phyloP scores from a whole-genome alignment of 2,888 invertebrate genomes.

The Sipunculus nudus region DNA sequence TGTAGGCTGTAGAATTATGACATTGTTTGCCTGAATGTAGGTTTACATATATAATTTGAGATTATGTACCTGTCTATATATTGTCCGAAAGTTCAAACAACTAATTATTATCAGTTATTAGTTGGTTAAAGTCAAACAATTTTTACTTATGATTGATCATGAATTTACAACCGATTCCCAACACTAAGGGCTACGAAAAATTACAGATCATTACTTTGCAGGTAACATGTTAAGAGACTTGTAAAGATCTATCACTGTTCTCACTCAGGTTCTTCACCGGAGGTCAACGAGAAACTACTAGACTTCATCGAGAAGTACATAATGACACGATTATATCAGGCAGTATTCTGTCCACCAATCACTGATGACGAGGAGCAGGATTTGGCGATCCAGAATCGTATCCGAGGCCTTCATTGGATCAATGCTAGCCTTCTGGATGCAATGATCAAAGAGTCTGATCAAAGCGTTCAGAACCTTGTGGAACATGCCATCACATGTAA shows the following conservation, averaged over 20 bases:
- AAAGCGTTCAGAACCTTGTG: constrained; percentile 86
- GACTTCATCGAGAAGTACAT: constrained; percentile 93
- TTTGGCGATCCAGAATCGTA: constrained; percentile 89
- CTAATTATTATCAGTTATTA: too few species aligned
- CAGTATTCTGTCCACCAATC: constrained; percentile 86
- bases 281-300: constrained; percentile 76
- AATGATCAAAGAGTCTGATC: constrained; percentile 84
- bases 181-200: too few species aligned
- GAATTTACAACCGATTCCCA: too few species aligned
- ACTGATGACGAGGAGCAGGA: constrained; percentile 90
- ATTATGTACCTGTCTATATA: too few species aligned
- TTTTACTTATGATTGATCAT: too few species aligned
- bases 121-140: too few species aligned
- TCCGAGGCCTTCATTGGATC: constrained; percentile 96
- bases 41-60: too few species aligned
- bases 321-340: constrained; percentile 87
- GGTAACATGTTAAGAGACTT: too few species aligned
- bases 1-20: too few species aligned
- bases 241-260: not conserved
- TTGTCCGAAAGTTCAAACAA: too few species aligned
- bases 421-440: constrained; percentile 93
- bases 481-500: constrained; percentile 91
- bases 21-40: too few species aligned
- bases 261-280: constrained; percentile 37
- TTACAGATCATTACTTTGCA: too few species aligned